Evolutionary conservation across 2,888 invertebrate species (phyloP), one percentile per base, ranked within the genome.

Genomic region (Pristionchus arcanus): DNA sequence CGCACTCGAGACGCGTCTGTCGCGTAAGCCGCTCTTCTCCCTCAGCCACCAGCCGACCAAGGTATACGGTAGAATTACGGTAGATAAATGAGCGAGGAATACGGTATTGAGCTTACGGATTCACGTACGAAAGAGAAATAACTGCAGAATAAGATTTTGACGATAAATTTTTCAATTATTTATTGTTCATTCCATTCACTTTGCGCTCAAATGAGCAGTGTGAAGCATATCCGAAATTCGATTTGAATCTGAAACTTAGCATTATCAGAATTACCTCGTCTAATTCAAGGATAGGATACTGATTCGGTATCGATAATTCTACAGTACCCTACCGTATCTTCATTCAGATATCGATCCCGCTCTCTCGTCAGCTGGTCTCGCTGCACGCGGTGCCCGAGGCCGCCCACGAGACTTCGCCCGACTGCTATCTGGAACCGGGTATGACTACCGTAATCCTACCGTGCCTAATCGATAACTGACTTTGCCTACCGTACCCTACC

Each of bases 321-420:
- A 28, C 37, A n/a, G 59, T 59, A 63, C n/a, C 21, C 25, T 63
- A 63, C 63, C 63, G 49, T 28, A 81, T 53, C 19, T 49, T 34
- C 42, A 7, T 42, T 74, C 88, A 88, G 88, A 74, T 88, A 15
- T 59, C 37, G 66, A 81, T 89, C 34, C 89, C 89, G 28, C 28
- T 68, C 42, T 63, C 59, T 28, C 89, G 89, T 31, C 81, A 83
- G 21, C 25, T 63, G 25, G 34, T 89, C 49, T 37, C 83, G 7
- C 81, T 89, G 28, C 28, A 83, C 31, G 2, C 49, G 7, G 28
- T 89, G n/a, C 81, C 81, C 59, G 83, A 77, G 37, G 28, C 66
- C 28, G 83, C 31, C 66, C 81, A 89, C 66, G 63, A 28, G 16
- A n/a, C 15, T 16, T 59, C 81, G 21, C 89, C 81, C 81, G 89